Conservation (phyloP, 2,888 invertebrate species). For the Oscheius onirici region DNA sequence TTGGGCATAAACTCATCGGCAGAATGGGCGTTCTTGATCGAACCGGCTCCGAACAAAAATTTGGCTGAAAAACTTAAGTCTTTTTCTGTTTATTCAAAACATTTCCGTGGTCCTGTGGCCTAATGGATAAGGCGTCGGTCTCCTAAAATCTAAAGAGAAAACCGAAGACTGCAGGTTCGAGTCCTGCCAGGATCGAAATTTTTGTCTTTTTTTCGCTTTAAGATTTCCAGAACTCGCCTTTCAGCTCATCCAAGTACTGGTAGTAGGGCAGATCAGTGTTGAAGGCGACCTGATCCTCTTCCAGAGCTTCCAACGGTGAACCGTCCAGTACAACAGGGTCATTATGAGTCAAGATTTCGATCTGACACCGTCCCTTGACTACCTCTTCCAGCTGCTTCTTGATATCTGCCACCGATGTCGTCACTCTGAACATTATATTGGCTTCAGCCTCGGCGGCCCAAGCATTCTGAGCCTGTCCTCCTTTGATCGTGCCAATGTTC, state of each 20-base stretch:
- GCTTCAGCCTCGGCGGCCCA: conserved; percentile 63
- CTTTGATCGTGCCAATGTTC: conserved; percentile 64
- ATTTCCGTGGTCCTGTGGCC: not conserved
- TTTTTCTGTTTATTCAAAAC: not conserved
- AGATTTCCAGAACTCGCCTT: conserved; percentile 41
- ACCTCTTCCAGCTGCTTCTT: conserved; percentile 30
- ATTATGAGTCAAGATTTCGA: conserved; percentile 43
- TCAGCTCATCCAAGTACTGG: conserved; percentile 49
- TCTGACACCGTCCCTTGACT: conserved; percentile 46
- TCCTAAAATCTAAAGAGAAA: conserved; percentile 8
- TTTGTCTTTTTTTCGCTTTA: not conserved
- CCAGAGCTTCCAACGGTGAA: conserved; percentile 40
- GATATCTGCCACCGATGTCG: conserved; percentile 49
- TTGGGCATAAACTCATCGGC: conserved; percentile 63
- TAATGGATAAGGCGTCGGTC: conserved; percentile 7
- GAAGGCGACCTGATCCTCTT: conserved; percentile 52
- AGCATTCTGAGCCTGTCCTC: conserved; percentile 68
- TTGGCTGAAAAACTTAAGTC: conserved; percentile 35
- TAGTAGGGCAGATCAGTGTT: conserved; percentile 68
- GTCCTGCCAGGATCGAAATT: conserved; percentile 18
- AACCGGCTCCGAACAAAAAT: conserved; percentile 65
- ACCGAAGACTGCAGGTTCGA: conserved; percentile 26
- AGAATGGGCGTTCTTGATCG: conserved; percentile 67
- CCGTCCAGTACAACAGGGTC: conserved; percentile 49
- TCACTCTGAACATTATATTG: conserved; percentile 55